Evolutionary conservation across 2,797 vertebrate species (phyloP).

Genomic region (Danio kyathit): DNA sequence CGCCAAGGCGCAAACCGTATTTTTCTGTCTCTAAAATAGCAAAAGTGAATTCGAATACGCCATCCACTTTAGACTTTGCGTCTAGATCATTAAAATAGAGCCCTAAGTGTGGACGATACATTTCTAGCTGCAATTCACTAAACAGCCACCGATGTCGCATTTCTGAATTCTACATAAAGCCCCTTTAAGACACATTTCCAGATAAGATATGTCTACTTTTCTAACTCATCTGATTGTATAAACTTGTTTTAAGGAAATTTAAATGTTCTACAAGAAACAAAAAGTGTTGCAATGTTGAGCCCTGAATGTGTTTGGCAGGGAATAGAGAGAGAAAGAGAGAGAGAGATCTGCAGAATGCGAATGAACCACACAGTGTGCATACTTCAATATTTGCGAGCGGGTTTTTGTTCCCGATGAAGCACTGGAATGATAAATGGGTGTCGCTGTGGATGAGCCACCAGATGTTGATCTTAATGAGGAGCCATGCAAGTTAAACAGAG

Average conservation of each 20-base stretch:
- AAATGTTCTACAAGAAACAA: neutral
- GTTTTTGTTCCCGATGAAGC: conserved; percentile 9
- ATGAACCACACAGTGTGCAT: neutral
- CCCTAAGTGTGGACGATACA: too few relatives aligned
- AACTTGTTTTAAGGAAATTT: neutral
- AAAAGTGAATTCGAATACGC: too few relatives aligned
- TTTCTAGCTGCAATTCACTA: too few relatives aligned
- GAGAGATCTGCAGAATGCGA: neutral
- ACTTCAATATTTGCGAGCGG: conserved; percentile 7
- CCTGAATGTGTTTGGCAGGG: neutral
- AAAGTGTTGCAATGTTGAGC: neutral
- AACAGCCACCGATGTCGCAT: too few relatives aligned
- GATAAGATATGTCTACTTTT: neutral
- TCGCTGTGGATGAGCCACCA: conserved; percentile 34
- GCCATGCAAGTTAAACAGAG: conserved; percentile 57
- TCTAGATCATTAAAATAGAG: too few relatives aligned
- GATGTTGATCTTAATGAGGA: conserved; percentile 64
- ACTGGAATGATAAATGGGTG: conserved; percentile 30
- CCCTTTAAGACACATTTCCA: neutral
- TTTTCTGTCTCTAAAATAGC: too few relatives aligned
- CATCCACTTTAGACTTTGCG: too few relatives aligned
- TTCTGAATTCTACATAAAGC: too few relatives aligned
- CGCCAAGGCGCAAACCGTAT: too few relatives aligned
- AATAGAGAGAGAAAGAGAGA: neutral
- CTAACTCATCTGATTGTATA: too few relatives aligned